These are phyloP conservation scores for Acipenser transmontanus DNA, from an alignment of 2,797 vertebrate species.

Conservation along the genomic window DNA sequence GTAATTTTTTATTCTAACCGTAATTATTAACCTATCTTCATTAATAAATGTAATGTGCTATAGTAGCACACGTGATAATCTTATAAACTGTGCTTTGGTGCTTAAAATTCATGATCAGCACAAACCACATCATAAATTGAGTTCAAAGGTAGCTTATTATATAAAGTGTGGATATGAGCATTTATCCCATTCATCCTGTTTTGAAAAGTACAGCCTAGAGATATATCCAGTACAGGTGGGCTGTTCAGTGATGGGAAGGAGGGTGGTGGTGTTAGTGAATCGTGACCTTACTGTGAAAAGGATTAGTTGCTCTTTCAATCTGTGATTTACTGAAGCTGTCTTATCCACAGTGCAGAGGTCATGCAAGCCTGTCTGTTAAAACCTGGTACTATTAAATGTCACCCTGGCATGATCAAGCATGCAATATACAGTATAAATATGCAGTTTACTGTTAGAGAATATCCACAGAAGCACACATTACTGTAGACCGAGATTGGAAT, in stretches of 20 bases:
- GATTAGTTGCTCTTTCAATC: constrained; percentile 66
- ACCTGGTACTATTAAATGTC: background rate
- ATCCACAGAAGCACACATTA: constrained; percentile 26
- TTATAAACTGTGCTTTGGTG: too few relatives aligned
- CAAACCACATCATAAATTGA: too few relatives aligned
- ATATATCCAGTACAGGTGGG: constrained; percentile 24
- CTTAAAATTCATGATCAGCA: too few relatives aligned
- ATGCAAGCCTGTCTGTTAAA: constrained; percentile 21
- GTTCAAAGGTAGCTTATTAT: too few relatives aligned
- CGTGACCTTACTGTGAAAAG: constrained; percentile 53
- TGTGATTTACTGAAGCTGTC: constrained; percentile 54
- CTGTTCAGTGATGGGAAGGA: constrained; percentile 12
- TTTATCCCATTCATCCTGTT: too few relatives aligned
- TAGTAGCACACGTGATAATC: too few relatives aligned
- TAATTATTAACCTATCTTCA: too few relatives aligned
- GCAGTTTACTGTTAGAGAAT: constrained; percentile 29
- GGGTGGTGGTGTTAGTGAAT: constrained; percentile 28
- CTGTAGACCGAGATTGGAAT: constrained; percentile 31
- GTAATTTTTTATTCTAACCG: too few relatives aligned
- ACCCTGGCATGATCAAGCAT: background rate
- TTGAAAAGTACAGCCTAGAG: too few relatives aligned
- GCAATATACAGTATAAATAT: background rate
- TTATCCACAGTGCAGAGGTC: constrained; percentile 30
- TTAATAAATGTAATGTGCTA: too few relatives aligned
- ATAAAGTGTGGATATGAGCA: too few relatives aligned